These are phyloP conservation scores for Drosophila pachea DNA, from an alignment of 1,140 invertebrate genomes.

Conservation along the genomic window DNA sequence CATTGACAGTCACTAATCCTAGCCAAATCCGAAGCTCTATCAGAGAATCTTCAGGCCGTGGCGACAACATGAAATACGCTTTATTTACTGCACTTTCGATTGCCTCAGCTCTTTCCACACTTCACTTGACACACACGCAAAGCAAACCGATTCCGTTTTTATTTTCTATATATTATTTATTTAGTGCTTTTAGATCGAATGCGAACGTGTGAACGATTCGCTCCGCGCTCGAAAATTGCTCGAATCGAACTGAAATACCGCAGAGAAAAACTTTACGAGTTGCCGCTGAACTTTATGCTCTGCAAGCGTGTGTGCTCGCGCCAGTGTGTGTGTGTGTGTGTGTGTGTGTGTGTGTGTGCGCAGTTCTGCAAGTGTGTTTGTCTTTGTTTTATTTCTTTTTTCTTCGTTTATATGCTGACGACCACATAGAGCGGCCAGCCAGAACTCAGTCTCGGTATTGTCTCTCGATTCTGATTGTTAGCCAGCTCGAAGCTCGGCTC, in stretches of 20 bases:
- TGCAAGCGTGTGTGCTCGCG: conserved; percentile 27
- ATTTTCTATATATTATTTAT: conserved; percentile 36
- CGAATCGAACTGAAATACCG: conserved; percentile 71
- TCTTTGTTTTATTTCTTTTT: conserved; percentile 57
- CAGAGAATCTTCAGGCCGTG: conserved; percentile 30
- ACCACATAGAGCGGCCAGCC: conserved; percentile 55
- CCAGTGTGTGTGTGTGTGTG: conserved; percentile 38
- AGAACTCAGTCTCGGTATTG: conserved; percentile 41
- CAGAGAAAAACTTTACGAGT: conserved; percentile 69
- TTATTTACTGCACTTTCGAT: conserved; percentile 15
- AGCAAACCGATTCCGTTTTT: conserved; percentile 1
- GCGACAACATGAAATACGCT: conserved; percentile 33
- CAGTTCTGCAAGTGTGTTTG: conserved; percentile 20
- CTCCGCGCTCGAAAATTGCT: conserved; percentile 75
- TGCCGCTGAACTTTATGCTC: conserved; percentile 71
- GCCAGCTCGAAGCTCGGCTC: conserved; percentile 26
- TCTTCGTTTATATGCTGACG: conserved; percentile 64
- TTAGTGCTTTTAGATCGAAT: conserved; percentile 25
- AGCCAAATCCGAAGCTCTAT: conserved; percentile 46
- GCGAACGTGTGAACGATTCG: conserved; percentile 51
- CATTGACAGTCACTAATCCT: conserved; percentile 42
- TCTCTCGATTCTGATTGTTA: conserved; percentile 24
- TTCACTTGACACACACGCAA: conserved; percentile 15
- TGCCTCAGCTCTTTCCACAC: conserved; percentile 45
- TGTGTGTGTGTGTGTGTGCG: conserved; percentile 15